These are phyloP conservation scores for Lasioglossum villosulum DNA, from an alignment of 2,888 invertebrate genomes.

Conservation along the genomic window DNA sequence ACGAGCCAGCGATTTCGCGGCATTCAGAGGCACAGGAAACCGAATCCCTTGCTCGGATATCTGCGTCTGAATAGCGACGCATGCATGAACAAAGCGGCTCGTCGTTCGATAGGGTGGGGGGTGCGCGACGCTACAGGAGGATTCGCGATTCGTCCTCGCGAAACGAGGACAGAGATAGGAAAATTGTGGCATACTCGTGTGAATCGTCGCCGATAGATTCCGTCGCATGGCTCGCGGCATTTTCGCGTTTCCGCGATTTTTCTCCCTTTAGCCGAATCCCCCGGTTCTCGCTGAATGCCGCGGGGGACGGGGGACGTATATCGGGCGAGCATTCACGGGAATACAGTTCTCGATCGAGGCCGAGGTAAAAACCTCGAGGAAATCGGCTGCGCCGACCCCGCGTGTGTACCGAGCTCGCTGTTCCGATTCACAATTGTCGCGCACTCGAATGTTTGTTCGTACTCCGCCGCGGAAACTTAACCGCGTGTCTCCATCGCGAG, in stretches of 20 bases:
- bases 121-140: neutral
- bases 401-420: slow-evolving; percentile 8
- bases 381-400: slow-evolving; percentile 5
- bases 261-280: slow-evolving; percentile 20
- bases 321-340: slow-evolving; percentile 35
- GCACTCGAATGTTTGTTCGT: slow-evolving; percentile 10
- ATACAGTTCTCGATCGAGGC: slow-evolving; percentile 25
- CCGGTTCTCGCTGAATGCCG: slow-evolving; percentile 20
- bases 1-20: slow-evolving; percentile 21
- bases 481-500: slow-evolving; percentile 6
- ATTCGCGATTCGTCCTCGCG: slow-evolving; percentile 44
- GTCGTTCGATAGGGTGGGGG: slow-evolving; percentile 13
- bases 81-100: slow-evolving; percentile 49
- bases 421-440: neutral
- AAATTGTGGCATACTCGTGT: slow-evolving; percentile 54
- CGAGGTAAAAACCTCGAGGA: slow-evolving; percentile 13
- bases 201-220: slow-evolving; percentile 65
- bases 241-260: slow-evolving; percentile 60
- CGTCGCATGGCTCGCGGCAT: slow-evolving; percentile 57
- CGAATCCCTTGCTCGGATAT: slow-evolving; percentile 37
- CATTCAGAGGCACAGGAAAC: slow-evolving; percentile 32
- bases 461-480: slow-evolving; percentile 6
- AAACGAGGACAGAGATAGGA: slow-evolving; percentile 13
- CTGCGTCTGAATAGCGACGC: slow-evolving; percentile 43
- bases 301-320: slow-evolving; percentile 7